Evolutionary conservation across 2,888 invertebrate species (phyloP), one percentile per base, ranked within the genome.

Genomic region (Pachliopta kotzebuea): DNA sequence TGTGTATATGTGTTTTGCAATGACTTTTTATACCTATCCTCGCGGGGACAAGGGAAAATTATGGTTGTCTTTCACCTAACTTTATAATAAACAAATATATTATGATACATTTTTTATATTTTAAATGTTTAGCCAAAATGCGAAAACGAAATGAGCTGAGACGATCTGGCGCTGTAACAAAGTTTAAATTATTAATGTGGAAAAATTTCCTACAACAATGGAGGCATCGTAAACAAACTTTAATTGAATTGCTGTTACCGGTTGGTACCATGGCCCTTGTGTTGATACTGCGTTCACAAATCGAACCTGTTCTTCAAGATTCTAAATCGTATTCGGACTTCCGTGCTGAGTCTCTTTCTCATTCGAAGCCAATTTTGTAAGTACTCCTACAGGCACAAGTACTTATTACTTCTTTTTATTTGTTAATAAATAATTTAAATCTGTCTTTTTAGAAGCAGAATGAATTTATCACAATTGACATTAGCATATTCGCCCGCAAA

Each of bases 191-290:
- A 68, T 86, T 97, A 65, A 92, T 96, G 83, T 97, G 97, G 97
- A 97, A 97, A 86, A 97, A 97, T 82, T 96, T 94, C 86, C 83
- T 95, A 2, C 93, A 96, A 55, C 96, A 96, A 86, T 95, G 93
- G 90, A 90, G 96, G 68, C 95, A 95, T 80, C 94, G 94, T 59
- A 69, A 93, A 52, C 95, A 95, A 78, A 95, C 96, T 0, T 59
- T 92, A 0, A 78, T 94, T 42, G 96, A 97, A 82, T 83, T 97
- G 17, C 62, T 94, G 0, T 79, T 95, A 54, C 96, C 96, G 0
- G 93, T 94, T 0, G 67, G 94, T 4, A 95, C 96, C 69, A 93
- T 94, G 68, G 78, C 94, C 1, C 81, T 97, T 56, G 85, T 97
- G 66, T 94, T 97, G 17, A 71, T 96, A 17, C 92, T 97, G 63